These are phyloP conservation scores for Cephus cinctus DNA, from an alignment of 1,140 invertebrate genomes.

Conservation along the genomic window DNA sequence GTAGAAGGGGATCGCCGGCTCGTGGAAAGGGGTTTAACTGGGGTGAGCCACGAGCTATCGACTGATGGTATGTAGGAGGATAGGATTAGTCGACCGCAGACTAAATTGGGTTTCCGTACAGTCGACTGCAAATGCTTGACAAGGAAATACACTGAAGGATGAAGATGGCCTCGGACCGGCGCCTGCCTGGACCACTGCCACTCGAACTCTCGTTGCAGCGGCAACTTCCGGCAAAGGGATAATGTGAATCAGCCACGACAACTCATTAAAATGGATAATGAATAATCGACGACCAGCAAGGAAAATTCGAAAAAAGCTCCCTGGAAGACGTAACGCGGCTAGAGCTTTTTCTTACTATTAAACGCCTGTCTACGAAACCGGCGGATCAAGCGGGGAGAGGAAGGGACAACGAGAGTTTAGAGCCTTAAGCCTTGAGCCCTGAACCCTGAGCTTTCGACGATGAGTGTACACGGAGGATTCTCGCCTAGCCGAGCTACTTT, in stretches of 20 bases:
- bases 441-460: no score
- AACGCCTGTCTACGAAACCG: no score
- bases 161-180: no score
- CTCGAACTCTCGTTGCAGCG: no score
- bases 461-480: no score
- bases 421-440: no score
- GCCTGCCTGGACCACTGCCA: no score
- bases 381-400: conserved; percentile 15
- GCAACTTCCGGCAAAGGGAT: neutral
- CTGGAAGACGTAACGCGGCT: neutral
- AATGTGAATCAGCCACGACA: neutral
- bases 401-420: conserved; percentile 18
- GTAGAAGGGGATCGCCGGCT: neutral
- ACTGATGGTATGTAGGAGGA: conserved; percentile 51
- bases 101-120: conserved; percentile 54
- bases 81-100: conserved; percentile 54
- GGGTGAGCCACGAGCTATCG: conserved; percentile 46
- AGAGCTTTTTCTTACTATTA: no score
- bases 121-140: conserved; percentile 46
- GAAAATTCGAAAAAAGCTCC: neutral
- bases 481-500: conserved; percentile 17
- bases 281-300: neutral
- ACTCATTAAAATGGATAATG: neutral
- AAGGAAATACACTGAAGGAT: no score
- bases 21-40: conserved; percentile 21